A percentile compares a stretch with the other conserved stretches of the same genome.
These are phyloP conservation scores for Lottia gigantea DNA, from an alignment of 2,888 invertebrate species.

Conservation along the genomic window DNA sequence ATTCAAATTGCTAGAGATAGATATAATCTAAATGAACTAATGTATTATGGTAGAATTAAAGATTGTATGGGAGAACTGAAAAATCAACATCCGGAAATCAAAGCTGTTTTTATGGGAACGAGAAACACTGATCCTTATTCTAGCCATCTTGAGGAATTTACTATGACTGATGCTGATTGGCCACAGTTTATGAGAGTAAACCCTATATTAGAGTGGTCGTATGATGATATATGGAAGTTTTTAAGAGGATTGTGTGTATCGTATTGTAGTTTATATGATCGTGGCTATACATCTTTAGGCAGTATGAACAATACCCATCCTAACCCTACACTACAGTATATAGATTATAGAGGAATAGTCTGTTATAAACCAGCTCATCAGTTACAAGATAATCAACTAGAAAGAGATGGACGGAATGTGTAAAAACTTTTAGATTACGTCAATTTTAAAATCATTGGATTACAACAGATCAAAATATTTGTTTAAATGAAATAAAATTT, in stretches of 20 bases:
- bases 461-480: no score
- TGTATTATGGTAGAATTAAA: conserved; percentile 74
- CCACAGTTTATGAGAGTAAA: conserved; percentile 88
- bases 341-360: conserved; percentile 70
- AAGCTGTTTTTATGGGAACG: conserved; percentile 92
- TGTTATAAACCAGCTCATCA: conserved; percentile 81
- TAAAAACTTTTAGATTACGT: no score
- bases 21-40: conserved; percentile 80
- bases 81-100: conserved; percentile 73
- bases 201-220: conserved; percentile 92
- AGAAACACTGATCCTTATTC: conserved; percentile 88
- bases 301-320: conserved; percentile 82
- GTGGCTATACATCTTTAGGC: conserved; percentile 92
- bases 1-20: conserved; percentile 77
- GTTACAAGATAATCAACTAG: conserved; percentile 74
- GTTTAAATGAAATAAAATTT: no score
- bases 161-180: conserved; percentile 86
- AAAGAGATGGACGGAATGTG: conserved; percentile 71
- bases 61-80: conserved; percentile 77
- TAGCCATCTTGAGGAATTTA: conserved; percentile 59
- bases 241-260: conserved; percentile 82
- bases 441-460: no score
- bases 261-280: conserved; percentile 91
- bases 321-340: conserved; percentile 78
- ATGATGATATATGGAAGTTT: conserved; percentile 91